A percentile compares a stretch with the other conserved stretches of the same genome.
phyloP scores from a whole-genome alignment of 2,113 vertebrate species.

The Oryzias woworae region DNA sequence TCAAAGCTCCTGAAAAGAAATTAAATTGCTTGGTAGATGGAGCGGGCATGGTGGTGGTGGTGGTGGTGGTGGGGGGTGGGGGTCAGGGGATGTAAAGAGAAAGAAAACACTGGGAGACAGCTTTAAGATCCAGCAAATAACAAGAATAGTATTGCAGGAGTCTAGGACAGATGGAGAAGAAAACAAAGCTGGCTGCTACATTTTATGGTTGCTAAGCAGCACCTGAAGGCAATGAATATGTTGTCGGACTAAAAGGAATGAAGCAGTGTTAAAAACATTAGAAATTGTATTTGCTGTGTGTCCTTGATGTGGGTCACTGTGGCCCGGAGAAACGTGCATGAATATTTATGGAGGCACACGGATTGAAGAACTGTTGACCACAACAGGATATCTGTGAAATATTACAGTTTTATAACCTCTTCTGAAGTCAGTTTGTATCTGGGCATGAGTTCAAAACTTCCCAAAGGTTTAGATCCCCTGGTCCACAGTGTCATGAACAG shows the following conservation, averaged over 20 bases:
- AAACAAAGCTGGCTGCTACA: slow-evolving; percentile 62
- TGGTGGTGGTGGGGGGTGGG: not conserved
- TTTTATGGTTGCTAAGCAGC: slow-evolving; percentile 68
- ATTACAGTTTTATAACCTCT: slow-evolving; percentile 8
- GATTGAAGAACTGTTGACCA: slow-evolving; percentile 22
- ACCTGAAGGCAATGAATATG: slow-evolving; percentile 57
- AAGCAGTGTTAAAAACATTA: slow-evolving; percentile 31
- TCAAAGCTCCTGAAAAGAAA: slow-evolving; percentile 62
- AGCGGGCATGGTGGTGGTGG: not conserved
- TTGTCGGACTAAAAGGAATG: slow-evolving; percentile 24
- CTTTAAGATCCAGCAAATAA: slow-evolving; percentile 55
- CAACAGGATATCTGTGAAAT: slow-evolving; percentile 6
- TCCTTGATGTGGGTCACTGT: slow-evolving; percentile 47
- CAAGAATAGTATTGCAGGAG: slow-evolving; percentile 33
- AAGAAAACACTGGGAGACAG: slow-evolving; percentile 66
- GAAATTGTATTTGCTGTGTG: slow-evolving; percentile 19
- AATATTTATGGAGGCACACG: slow-evolving; percentile 25
- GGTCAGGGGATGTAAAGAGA: slow-evolving; percentile 38
- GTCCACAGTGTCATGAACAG: not conserved
- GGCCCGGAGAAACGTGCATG: slow-evolving; percentile 19
- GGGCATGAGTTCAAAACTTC: slow-evolving; percentile 16
- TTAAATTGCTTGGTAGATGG: slow-evolving; percentile 45
- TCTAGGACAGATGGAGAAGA: slow-evolving; percentile 67
- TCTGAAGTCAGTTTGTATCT: not conserved
- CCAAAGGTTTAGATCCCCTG: not conserved